Conservation (phyloP, 1,140 invertebrate genomes). For the Aphis gossypii region DNA sequence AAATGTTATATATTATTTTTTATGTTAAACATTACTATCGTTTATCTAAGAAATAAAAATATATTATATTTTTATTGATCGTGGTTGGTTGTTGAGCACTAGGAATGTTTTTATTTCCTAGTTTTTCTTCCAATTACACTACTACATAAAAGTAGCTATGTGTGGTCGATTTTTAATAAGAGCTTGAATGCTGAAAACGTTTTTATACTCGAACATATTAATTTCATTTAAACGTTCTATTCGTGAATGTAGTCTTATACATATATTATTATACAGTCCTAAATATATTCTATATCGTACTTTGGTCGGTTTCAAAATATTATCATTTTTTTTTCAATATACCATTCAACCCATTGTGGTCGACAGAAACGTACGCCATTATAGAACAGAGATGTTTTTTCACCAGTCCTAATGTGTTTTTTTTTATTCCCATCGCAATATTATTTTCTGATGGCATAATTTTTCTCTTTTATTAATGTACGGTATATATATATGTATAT, state of each 20-base stretch:
- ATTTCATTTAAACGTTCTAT: neutral
- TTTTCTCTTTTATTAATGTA: slow-evolving; percentile 40
- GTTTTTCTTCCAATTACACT: neutral
- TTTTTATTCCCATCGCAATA: slow-evolving; percentile 10
- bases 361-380: neutral
- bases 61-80: neutral
- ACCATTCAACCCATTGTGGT: neutral
- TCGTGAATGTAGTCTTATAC: neutral
- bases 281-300: slow-evolving; percentile 7
- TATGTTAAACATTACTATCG: neutral
- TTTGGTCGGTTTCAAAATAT: slow-evolving; percentile 15
- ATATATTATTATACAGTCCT: neutral
- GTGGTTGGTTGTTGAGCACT: neutral
- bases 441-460: slow-evolving; percentile 38
- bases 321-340: slow-evolving; percentile 7
- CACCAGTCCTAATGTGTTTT: slow-evolving; percentile 16
- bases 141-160: neutral
- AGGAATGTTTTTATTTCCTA: neutral
- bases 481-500: neutral
- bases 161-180: neutral
- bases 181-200: neutral
- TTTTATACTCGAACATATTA: neutral
- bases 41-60: neutral
- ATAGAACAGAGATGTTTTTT: slow-evolving; percentile 17
- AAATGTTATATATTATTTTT: neutral